Percentiles rank a stretch among this genome's conserved stretches.
phyloP scores from a whole-genome alignment of 2,888 invertebrate species.

The Gryllus longicercus region DNA sequence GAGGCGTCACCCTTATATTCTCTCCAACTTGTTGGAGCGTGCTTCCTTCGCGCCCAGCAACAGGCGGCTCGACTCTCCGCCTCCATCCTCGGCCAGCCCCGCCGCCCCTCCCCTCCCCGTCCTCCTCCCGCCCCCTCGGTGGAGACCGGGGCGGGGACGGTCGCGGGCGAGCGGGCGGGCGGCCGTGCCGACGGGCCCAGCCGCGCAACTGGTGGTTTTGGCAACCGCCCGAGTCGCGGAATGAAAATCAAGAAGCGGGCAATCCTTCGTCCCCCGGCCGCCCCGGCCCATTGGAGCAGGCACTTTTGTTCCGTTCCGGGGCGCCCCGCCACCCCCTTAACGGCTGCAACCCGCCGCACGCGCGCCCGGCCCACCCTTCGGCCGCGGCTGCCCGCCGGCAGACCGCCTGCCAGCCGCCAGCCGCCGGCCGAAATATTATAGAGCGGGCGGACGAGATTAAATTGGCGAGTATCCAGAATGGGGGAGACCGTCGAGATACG shows the following conservation, averaged over 20 bases:
- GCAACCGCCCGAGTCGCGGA: slow-evolving; percentile 6
- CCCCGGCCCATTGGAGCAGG: neutral
- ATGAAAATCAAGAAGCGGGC: slow-evolving; percentile 17
- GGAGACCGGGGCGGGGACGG: neutral
- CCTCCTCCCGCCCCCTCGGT: neutral
- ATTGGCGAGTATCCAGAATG: neutral
- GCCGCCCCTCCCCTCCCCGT: no score
- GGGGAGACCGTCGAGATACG: neutral
- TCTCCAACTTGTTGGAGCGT: slow-evolving; percentile 2
- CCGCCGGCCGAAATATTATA: neutral
- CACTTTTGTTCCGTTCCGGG: neutral
- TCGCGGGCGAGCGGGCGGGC: neutral
- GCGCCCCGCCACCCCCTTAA: neutral
- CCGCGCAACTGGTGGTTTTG: slow-evolving; percentile 17
- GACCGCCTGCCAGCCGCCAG: neutral
- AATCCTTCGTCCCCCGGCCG: neutral
- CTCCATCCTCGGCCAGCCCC: neutral
- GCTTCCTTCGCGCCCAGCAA: slow-evolving; percentile 17
- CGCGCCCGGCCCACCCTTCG: neutral
- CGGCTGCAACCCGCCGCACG: neutral
- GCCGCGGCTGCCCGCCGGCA: neutral
- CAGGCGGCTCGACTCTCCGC: neutral
- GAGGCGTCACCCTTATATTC: slow-evolving; percentile 1
- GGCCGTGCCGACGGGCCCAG: neutral
- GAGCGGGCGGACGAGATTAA: neutral